Conservation (phyloP, 2,888 invertebrate genomes). For the Stenurella melanura region DNA sequence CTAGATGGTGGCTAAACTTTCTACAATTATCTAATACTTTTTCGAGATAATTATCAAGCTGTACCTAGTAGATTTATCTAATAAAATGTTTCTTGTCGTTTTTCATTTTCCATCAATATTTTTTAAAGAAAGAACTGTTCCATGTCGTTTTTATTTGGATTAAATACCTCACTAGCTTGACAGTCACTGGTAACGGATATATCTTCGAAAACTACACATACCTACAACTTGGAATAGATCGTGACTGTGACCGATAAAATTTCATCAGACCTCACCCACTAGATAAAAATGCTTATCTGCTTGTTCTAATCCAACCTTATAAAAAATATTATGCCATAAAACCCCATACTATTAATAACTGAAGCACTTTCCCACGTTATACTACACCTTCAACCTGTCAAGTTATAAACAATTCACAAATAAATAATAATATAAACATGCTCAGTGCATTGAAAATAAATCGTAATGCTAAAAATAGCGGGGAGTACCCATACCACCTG, state of each 20-base stretch:
- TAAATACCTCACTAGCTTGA: no score
- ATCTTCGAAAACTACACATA: no score
- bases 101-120: no score
- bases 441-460: not conserved
- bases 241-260: not conserved
- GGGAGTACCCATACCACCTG: not conserved
- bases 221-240: not conserved
- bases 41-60: no score
- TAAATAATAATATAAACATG: not conserved
- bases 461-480: not conserved
- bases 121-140: no score
- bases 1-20: no score
- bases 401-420: not conserved
- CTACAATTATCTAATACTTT: no score
- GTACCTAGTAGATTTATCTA: no score
- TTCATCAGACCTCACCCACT: not conserved
- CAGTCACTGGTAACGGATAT: no score
- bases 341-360: not conserved
- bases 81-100: no score
- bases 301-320: not conserved
- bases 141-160: no score
- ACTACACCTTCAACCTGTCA: no score
- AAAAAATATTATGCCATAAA: not conserved
- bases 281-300: not conserved
- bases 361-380: not conserved